These are phyloP conservation scores for Himalopsyche kuldschensis DNA, from an alignment of 2,888 invertebrate genomes.

Conservation along the genomic window DNA sequence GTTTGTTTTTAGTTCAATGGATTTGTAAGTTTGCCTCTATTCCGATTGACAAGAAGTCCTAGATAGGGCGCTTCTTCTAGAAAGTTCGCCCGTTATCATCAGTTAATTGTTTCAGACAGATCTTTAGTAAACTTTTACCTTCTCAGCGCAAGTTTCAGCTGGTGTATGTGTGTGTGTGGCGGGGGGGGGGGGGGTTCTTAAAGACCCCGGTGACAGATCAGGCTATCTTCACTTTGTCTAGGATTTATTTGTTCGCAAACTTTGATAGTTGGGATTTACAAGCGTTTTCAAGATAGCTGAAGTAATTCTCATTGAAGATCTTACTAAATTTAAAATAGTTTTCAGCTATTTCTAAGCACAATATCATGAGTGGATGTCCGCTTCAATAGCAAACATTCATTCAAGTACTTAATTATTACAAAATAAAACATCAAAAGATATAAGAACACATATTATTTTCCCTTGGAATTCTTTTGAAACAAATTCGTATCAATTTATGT, in stretches of 20 bases:
- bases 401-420: too few relatives aligned
- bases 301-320: not conserved
- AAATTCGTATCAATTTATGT: too few relatives aligned
- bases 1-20: not conserved
- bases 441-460: too few relatives aligned
- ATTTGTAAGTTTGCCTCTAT: not conserved
- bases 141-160: not conserved
- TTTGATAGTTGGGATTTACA: not conserved
- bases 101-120: constrained; percentile 1
- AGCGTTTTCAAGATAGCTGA: not conserved
- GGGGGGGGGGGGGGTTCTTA: not conserved
- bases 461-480: too few relatives aligned
- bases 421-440: too few relatives aligned
- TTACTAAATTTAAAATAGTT: not conserved
- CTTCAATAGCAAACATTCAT: too few relatives aligned
- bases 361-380: too few relatives aligned
- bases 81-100: not conserved
- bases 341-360: too few relatives aligned
- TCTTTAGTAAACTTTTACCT: not conserved
- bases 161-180: not conserved
- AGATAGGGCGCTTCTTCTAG: not conserved
- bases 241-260: not conserved
- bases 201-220: not conserved
- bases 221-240: not conserved
- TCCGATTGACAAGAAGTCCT: not conserved